Percentiles rank a stretch among this genome's conserved stretches.
These are phyloP conservation scores for Urosaurus nigricauda DNA, from an alignment of 2,797 vertebrate species.

Conservation along the genomic window DNA sequence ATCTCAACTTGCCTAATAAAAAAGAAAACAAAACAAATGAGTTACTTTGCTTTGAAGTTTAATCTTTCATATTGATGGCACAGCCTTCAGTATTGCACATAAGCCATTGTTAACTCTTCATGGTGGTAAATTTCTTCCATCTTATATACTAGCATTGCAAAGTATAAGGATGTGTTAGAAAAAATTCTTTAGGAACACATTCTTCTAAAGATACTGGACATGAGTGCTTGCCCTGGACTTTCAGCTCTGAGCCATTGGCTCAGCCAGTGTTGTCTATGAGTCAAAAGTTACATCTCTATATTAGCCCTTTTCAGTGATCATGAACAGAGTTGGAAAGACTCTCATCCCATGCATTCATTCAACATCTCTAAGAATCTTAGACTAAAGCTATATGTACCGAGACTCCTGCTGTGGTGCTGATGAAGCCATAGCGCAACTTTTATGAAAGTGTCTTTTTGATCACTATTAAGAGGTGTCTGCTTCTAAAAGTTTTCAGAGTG, in stretches of 20 bases:
- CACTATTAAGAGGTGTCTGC: too few species aligned
- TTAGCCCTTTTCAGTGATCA: not conserved
- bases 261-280: not conserved
- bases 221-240: constrained; percentile 18
- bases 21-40: constrained; percentile 3
- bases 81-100: constrained; percentile 15
- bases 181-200: constrained; percentile 55
- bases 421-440: too few species aligned
- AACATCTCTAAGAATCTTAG: not conserved
- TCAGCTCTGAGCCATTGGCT: constrained; percentile 1
- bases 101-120: not conserved
- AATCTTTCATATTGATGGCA: constrained; percentile 54
- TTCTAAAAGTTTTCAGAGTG: too few species aligned
- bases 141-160: constrained; percentile 50
- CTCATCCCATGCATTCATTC: not conserved
- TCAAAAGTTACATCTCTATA: not conserved
- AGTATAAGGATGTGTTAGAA: constrained; percentile 48
- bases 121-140: constrained; percentile 30
- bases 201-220: not conserved
- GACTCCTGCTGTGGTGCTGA: not conserved
- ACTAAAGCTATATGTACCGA: not conserved
- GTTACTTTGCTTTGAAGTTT: constrained; percentile 65
- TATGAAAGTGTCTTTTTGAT: too few species aligned
- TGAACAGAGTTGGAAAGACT: not conserved
- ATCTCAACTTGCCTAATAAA: constrained; percentile 62